Evolutionary conservation across 2,113 vertebrate species (phyloP).

Genomic region (Oenanthe melanoleuca): DNA sequence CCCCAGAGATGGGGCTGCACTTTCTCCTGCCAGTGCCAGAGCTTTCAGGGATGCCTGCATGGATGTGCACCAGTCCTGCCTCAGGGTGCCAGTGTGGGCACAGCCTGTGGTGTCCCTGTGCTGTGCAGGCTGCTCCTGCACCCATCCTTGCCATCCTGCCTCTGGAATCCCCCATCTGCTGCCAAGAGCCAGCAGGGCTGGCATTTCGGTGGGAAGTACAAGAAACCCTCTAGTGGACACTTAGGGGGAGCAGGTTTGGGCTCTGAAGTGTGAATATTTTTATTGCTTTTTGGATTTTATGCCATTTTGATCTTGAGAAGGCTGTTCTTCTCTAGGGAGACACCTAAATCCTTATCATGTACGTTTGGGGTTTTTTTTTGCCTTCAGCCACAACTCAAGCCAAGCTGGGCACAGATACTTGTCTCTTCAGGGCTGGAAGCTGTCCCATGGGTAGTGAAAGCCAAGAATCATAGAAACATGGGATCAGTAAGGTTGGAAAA

Average conservation of each 20-base stretch:
- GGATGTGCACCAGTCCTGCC: neutral
- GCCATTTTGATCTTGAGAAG: neutral
- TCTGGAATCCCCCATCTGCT: neutral
- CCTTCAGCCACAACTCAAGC: neutral
- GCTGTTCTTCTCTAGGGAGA: neutral
- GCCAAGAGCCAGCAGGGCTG: neutral
- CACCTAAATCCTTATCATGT: neutral
- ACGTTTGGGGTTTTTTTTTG: neutral
- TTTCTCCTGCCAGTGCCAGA: neutral
- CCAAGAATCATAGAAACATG: neutral
- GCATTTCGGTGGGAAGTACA: neutral
- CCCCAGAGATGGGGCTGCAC: neutral
- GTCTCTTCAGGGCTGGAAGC: neutral
- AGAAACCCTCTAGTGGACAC: constrained; percentile 69
- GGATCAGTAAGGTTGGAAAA: neutral
- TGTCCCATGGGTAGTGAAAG: neutral
- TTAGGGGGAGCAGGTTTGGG: neutral
- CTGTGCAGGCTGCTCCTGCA: neutral
- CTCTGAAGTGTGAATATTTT: neutral
- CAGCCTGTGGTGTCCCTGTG: neutral
- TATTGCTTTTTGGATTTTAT: neutral
- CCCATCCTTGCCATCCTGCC: neutral
- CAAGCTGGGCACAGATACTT: neutral
- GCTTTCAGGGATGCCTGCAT: fast-evolving
- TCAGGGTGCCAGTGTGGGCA: neutral